Base-by-base conservation (phyloP, 2,113 vertebrate genomes). In the Protomyctophum bolini region DNA sequence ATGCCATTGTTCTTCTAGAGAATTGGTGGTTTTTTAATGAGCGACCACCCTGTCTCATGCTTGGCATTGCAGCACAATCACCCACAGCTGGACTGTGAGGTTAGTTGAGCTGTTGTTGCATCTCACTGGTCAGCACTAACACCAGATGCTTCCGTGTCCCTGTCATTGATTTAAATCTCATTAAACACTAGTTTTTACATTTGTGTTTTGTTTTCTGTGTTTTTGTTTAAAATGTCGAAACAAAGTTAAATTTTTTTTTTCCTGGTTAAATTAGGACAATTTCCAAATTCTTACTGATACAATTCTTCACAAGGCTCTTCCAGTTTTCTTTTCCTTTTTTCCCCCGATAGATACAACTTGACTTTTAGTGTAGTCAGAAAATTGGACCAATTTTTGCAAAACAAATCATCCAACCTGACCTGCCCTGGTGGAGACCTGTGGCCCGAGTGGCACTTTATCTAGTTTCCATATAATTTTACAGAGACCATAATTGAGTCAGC, bases 21-120 rank as follows among this genome's bases (percentile, higher is more conserved):
- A 87, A 87, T 83, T 83, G 75, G 68, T 80, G 75, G 33, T 74
- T 82, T 82, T 89, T 88, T 88, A 91, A 90, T 87, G 89, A 90
- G 87, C 29, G 81, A 83, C 86, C 86, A 81, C 86, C 83, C 75
- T 72, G 83, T 74, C 68, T 77, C 74, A 63, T 64, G 68, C 78
- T 77, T 90, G 79, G 91, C 72, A 41, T 41, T 86, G 33, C 28
- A 33, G 76, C 63, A 76, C 76, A 83, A 74, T 76, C 57, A 72
- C 61, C 74, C 80, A 78, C 81, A 87, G 84, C 79, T 86, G 77
- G 84, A 84, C 68, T 62, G 64, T 33, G 71, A 68, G 47, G 57
- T 71, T 51, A 83, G 70, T 85, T 69, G 57, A 70, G 81, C 74
- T 59, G 70, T 70, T 21, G 21, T 76, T 70, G 63, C 56, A 79